Percentiles rank a stretch among this genome's conserved stretches.
Conservation (phyloP, 2,797 vertebrate species). For the Falco novaeseelandiae region DNA sequence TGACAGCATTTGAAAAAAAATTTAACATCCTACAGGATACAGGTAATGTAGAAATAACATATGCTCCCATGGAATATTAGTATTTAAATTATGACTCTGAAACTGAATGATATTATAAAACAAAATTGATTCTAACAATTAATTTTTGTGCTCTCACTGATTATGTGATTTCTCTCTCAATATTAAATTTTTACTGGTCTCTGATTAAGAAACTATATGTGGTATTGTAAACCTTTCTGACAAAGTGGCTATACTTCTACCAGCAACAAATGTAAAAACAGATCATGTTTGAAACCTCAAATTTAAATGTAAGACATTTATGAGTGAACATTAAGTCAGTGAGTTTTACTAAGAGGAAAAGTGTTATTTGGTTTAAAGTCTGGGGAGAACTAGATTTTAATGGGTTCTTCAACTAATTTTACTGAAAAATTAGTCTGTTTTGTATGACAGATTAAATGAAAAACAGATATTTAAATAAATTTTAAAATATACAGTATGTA, state of each 20-base stretch:
- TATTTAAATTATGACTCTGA: not conserved
- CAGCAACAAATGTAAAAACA: not conserved
- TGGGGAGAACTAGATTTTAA: not conserved
- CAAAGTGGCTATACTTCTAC: not conserved
- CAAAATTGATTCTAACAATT: not conserved
- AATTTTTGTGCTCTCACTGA: not conserved
- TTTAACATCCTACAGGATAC: not conserved
- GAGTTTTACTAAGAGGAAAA: not conserved
- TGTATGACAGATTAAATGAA: not conserved
- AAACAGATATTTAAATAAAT: not conserved
- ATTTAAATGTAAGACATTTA: not conserved
- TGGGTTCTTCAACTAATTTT: not conserved
- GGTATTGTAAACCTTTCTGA: not conserved
- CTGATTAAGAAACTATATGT: not conserved
- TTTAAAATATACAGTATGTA: not conserved
- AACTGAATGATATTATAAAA: not conserved
- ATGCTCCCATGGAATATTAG: not conserved
- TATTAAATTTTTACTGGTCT: not conserved
- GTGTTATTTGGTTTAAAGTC: not conserved
- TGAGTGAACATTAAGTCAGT: not conserved
- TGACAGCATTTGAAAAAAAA: not conserved
- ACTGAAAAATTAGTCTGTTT: not conserved
- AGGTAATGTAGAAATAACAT: not conserved
- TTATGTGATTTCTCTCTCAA: not conserved
- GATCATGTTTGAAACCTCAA: not conserved